These are phyloP conservation scores for Eurystomus glaucurus DNA, from an alignment of 2,797 vertebrate species.

Conservation along the genomic window DNA sequence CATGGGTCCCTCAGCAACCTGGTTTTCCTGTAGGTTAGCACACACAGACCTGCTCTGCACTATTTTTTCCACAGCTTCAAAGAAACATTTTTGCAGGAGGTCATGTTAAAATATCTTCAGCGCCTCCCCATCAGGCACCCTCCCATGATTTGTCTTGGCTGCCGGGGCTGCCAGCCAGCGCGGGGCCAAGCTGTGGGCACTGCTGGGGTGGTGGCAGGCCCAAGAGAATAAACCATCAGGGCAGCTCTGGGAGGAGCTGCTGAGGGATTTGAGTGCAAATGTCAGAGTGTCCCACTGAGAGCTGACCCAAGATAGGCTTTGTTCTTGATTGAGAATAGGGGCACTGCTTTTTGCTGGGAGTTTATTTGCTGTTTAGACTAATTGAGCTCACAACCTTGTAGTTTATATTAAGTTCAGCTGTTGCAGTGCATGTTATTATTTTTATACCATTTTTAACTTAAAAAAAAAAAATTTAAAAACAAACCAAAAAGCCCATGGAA, in stretches of 20 bases:
- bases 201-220: neutral
- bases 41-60: neutral
- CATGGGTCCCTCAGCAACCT: neutral
- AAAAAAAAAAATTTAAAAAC: neutral
- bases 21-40: constrained; percentile 42
- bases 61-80: constrained; percentile 10
- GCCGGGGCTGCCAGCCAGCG: neutral
- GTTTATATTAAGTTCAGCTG: constrained; percentile 13
- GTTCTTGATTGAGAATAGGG: constrained; percentile 6
- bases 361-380: constrained; percentile 38
- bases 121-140: neutral
- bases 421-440: constrained; percentile 58
- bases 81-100: constrained; percentile 47
- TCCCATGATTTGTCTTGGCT: neutral
- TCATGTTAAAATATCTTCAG: neutral
- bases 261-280: constrained; percentile 21
- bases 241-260: constrained; percentile 30
- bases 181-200: neutral
- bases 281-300: neutral
- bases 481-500: neutral
- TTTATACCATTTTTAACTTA: neutral
- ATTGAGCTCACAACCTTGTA: constrained; percentile 14
- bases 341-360: constrained; percentile 17
- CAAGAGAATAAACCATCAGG: neutral
- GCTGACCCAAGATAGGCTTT: constrained; percentile 19